Base-by-base conservation (phyloP, 2,888 invertebrate genomes). In the Nomada hirtipes region DNA sequence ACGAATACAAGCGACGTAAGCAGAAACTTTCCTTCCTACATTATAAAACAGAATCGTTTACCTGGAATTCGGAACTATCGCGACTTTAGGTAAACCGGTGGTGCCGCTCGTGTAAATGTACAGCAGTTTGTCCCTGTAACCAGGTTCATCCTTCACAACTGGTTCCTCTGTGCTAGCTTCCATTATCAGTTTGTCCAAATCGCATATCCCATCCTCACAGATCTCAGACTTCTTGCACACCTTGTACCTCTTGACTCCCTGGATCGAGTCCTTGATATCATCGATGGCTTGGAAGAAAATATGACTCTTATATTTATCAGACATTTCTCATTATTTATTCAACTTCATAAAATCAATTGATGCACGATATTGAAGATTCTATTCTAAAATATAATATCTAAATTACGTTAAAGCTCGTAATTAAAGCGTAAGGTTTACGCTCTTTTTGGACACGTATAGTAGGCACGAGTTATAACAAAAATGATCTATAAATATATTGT, bases 101-200 rank as follows among this genome's bases (percentile, higher is more conserved):
- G 97, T 97, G 47, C 97, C 96, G 79, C 96, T 96, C 2, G 96
- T 97, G 92, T 95, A 96, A 86, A 97, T 96, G 90, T 96, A 96
- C 77, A 96, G 94, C 61, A 97, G 92, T 75, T 94, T 94, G 88
- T 95, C 95, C 57, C 90, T 90, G 80, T 94, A 94, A 44, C 91
- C 91, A 10, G 93, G 92, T 76, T 91, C 91, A 11, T 93, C 88
- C 4, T 89, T 84, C 0, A 93, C 91, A 1, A 89, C 79, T 2
- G 94, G 93, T 50, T 93, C 87, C 4, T 90, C 85, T 2, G 88
- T 89, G 20, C 90, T 89, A n/a, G 92, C 90, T 57, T 91, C 89
- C 3, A 86, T 68, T 65, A 94, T 69, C 4, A 92, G 78, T 77
- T 91, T 84, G 73, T 93, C 91, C 36, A 94, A 88, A 88, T 93